Percentiles rank a stretch among this genome's conserved stretches.
These are phyloP conservation scores for Conomelus anceps DNA, from an alignment of 2,888 invertebrate genomes.

Conservation along the genomic window DNA sequence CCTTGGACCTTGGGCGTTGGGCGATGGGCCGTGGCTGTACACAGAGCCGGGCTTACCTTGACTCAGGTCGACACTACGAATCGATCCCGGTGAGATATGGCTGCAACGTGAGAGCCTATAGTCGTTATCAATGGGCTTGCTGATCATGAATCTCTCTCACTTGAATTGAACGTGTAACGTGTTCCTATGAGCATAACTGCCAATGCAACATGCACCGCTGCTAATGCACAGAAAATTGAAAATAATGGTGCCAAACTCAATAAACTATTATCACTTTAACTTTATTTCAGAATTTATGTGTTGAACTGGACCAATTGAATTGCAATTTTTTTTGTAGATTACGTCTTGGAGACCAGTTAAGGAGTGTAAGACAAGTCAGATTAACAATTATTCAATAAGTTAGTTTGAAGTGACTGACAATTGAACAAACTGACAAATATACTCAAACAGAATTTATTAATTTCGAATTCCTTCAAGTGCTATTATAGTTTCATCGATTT, in stretches of 20 bases:
- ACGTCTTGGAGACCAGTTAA: too few species aligned
- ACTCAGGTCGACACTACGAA: neutral
- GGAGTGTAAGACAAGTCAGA: too few species aligned
- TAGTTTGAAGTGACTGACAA: too few species aligned
- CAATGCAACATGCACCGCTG: neutral
- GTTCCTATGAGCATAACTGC: neutral
- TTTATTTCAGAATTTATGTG: too few species aligned
- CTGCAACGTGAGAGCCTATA: neutral
- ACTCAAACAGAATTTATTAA: too few species aligned
- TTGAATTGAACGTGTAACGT: neutral
- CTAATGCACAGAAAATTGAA: neutral
- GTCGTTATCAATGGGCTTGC: neutral
- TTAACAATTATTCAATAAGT: too few species aligned
- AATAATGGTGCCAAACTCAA: neutral
- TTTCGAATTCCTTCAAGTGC: too few species aligned
- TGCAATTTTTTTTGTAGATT: too few species aligned
- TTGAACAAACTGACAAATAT: too few species aligned
- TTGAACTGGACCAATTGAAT: too few species aligned
- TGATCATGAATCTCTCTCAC: neutral
- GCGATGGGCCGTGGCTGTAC: neutral
- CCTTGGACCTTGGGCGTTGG: neutral
- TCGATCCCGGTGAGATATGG: neutral
- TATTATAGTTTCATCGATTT: too few species aligned
- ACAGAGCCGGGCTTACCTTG: neutral
- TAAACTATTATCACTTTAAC: neutral